Conservation (phyloP, 2,888 invertebrate species). For the Agrotis clavis region DNA sequence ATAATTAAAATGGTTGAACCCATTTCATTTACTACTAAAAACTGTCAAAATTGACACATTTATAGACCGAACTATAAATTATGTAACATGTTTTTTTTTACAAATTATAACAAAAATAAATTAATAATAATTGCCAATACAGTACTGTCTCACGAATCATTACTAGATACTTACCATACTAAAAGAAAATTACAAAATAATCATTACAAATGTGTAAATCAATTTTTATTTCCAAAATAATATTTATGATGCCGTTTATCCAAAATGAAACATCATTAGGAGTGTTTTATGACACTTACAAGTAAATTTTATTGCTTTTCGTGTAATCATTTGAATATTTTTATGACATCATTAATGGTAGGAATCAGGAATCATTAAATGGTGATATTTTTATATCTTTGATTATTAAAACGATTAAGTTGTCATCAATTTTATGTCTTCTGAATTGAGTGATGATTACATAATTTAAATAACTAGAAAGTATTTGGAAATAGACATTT, state of each 20-base stretch:
- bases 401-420: slow-evolving; percentile 2
- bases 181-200: slow-evolving; percentile 15
- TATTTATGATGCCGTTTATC: slow-evolving; percentile 27
- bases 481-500: too few relatives aligned
- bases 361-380: slow-evolving; percentile 51
- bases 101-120: background rate
- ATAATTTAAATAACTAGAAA: background rate
- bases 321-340: slow-evolving; percentile 51
- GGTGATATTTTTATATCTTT: slow-evolving; percentile 37
- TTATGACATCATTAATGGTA: slow-evolving; percentile 59
- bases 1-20: too few relatives aligned
- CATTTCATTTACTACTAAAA: too few relatives aligned
- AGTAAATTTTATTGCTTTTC: slow-evolving; percentile 55
- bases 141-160: background rate
- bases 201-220: slow-evolving; percentile 22
- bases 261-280: slow-evolving; percentile 52
- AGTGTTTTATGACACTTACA: slow-evolving; percentile 52
- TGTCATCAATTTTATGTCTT: slow-evolving; percentile 12
- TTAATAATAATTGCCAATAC: background rate
- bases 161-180: background rate
- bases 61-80: too few relatives aligned
- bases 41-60: too few relatives aligned
- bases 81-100: too few relatives aligned
- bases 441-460: background rate
- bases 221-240: slow-evolving; percentile 23